phyloP scores from a whole-genome alignment of 1,140 invertebrate genomes.

The Nasonia vitripennis region DNA sequence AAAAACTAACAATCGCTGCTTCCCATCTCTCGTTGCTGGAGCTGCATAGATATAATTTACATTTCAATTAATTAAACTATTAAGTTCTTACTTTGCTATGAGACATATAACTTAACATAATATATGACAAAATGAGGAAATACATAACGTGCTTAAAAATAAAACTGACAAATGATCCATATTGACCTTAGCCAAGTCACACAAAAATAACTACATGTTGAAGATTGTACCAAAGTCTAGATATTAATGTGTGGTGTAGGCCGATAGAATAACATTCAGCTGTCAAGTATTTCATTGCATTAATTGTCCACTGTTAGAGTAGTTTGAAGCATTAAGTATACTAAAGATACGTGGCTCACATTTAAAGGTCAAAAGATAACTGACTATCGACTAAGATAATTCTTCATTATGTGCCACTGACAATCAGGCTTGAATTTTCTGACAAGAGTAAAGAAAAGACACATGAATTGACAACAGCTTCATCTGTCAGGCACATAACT shows the following conservation, averaged over 20 bases:
- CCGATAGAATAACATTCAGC: constrained; percentile 25
- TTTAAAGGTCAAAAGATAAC: constrained; percentile 54
- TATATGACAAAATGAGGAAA: constrained; percentile 25
- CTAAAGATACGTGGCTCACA: constrained; percentile 24
- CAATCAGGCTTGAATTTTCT: not conserved
- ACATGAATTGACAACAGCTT: not conserved
- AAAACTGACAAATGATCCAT: constrained; percentile 52
- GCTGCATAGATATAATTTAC: too few species aligned
- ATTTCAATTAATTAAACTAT: not conserved
- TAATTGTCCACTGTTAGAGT: constrained; percentile 31
- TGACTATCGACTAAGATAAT: constrained; percentile 45
- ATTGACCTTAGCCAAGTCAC: constrained; percentile 52
- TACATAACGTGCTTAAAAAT: constrained; percentile 46
- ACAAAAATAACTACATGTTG: constrained; percentile 52
- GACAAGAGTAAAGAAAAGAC: not conserved
- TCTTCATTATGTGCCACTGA: not conserved
- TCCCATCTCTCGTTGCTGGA: not conserved
- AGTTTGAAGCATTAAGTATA: constrained; percentile 26
- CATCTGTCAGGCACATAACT: not conserved
- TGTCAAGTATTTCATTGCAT: constrained; percentile 27
- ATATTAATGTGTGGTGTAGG: constrained; percentile 26
- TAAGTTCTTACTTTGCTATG: not conserved
- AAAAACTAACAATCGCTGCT: not conserved
- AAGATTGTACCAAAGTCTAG: constrained; percentile 24
- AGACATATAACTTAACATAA: constrained; percentile 22